phyloP scores from a whole-genome alignment of 2,888 invertebrate species.

The Hirtodrosophila duncani region DNA sequence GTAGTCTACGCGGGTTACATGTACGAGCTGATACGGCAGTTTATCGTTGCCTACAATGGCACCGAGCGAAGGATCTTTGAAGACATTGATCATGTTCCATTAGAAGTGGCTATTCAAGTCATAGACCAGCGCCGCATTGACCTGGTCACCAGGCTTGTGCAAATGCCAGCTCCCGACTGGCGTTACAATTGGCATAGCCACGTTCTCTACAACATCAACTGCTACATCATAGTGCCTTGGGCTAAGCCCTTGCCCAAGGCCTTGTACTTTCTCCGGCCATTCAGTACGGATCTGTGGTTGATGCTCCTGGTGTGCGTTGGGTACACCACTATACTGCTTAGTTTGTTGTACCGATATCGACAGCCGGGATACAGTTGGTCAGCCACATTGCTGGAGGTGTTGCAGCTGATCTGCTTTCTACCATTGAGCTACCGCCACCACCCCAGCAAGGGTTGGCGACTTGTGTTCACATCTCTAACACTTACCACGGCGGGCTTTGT shows the following conservation, averaged over 20 bases:
- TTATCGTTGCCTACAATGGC: conserved; percentile 45
- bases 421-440: neutral
- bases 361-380: neutral
- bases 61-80: conserved; percentile 9
- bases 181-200: conserved; percentile 8
- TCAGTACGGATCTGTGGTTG: conserved; percentile 34
- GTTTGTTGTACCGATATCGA: neutral
- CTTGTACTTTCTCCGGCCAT: conserved; percentile 46
- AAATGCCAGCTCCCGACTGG: conserved; percentile 6
- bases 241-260: conserved; percentile 39
- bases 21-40: conserved; percentile 29
- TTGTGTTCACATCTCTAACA: conserved; percentile 14
- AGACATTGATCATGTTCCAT: neutral
- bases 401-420: conserved; percentile 12
- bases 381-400: too few relatives aligned
- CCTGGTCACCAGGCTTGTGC: conserved; percentile 10
- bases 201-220: conserved; percentile 17
- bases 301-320: conserved; percentile 9
- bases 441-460: neutral
- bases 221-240: conserved; percentile 34
- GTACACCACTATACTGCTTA: conserved; percentile 6
- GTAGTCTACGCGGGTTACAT: conserved; percentile 44
- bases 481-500: conserved; percentile 40
- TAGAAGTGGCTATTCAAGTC: neutral
- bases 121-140: conserved; percentile 10